phyloP scores from a whole-genome alignment of 2,113 vertebrate genomes.

The Chinchilla lanigera region DNA sequence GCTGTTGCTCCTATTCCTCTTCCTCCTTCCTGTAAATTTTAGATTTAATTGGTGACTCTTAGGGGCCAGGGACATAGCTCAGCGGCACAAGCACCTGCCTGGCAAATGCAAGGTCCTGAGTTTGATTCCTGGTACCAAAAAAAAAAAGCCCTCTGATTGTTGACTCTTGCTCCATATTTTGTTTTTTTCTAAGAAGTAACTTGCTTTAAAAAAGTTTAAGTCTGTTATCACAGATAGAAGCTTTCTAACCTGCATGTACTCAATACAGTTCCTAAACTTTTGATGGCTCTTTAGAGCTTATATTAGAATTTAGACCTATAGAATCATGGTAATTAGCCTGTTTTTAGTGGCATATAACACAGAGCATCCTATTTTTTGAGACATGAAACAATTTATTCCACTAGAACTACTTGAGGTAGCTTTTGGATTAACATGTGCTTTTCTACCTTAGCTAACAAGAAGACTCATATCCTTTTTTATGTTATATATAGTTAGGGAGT shows the following conservation, averaged over 20 bases:
- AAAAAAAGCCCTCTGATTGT: not conserved
- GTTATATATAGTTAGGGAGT: constrained; percentile 16
- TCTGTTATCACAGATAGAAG: not conserved
- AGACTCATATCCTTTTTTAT: constrained; percentile 39
- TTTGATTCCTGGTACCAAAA: too few relatives aligned
- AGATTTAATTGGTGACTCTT: not conserved
- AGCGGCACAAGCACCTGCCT: too few relatives aligned
- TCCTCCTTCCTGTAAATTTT: not conserved
- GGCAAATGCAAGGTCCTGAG: too few relatives aligned
- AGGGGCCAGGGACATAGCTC: too few relatives aligned
- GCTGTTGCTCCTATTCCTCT: not conserved
- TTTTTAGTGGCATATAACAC: constrained; percentile 16
- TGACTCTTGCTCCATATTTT: not conserved
- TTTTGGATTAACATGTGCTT: constrained; percentile 53
- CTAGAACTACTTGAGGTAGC: constrained; percentile 14
- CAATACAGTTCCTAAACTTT: not conserved
- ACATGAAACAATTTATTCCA: constrained; percentile 34
- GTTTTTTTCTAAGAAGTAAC: not conserved
- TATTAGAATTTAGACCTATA: not conserved
- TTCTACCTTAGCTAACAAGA: constrained; percentile 36
- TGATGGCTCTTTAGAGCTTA: not conserved
- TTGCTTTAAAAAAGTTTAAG: constrained; percentile 49
- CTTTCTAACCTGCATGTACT: not conserved
- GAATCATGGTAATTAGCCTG: not conserved
- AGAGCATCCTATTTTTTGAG: constrained; percentile 17